These are phyloP conservation scores for Pleuronectes platessa DNA, from an alignment of 2,113 vertebrate species.

Conservation along the genomic window DNA sequence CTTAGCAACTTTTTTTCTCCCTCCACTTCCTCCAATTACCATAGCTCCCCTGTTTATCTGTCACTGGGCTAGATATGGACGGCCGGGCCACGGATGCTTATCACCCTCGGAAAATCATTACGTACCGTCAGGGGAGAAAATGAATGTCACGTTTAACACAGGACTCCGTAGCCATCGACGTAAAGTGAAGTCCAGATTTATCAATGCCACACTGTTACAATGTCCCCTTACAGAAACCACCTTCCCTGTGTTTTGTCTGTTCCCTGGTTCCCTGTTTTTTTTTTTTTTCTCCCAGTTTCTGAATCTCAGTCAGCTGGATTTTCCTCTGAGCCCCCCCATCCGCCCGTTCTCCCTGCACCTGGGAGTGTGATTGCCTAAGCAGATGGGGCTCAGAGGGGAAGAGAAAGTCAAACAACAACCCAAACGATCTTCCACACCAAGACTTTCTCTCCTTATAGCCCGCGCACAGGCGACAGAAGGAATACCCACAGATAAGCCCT, in stretches of 20 bases:
- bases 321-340: constrained; percentile 31
- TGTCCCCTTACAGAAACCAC: constrained; percentile 33
- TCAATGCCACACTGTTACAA: constrained; percentile 14
- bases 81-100: constrained; percentile 50
- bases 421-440: constrained; percentile 62
- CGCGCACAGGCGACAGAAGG: constrained; percentile 51
- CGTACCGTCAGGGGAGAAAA: constrained; percentile 48
- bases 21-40: constrained; percentile 73
- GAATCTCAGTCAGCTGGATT: constrained; percentile 62
- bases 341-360: constrained; percentile 69
- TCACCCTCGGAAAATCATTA: constrained; percentile 65
- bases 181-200: constrained; percentile 18
- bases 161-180: constrained; percentile 8
- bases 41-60: constrained; percentile 65
- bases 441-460: constrained; percentile 57
- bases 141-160: constrained; percentile 50
- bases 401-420: constrained; percentile 72
- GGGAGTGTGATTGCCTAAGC: constrained; percentile 75
- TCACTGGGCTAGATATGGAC: constrained; percentile 54
- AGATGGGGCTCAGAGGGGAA: constrained; percentile 75
- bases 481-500: constrained; percentile 64
- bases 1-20: constrained; percentile 64
- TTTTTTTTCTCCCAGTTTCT: constrained; percentile 40
- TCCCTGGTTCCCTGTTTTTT: constrained; percentile 8
- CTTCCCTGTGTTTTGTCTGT: constrained; percentile 37